A percentile compares a stretch with the other conserved stretches of the same genome.
Evolutionary conservation across 2,888 invertebrate genomes (phyloP).

Genomic region (Mayetiola destructor): DNA sequence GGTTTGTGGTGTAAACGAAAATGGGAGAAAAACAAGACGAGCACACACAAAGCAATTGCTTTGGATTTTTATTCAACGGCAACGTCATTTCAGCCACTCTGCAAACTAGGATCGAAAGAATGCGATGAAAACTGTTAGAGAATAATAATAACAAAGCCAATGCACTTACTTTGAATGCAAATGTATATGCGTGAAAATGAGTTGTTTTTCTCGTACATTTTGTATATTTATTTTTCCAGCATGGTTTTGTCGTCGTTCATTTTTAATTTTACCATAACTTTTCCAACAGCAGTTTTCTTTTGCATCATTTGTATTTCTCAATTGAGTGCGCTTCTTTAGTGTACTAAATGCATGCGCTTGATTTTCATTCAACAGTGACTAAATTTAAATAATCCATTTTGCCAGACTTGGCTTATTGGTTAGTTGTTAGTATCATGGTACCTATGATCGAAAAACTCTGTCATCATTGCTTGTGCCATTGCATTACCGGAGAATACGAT

Average conservation of each 20-base stretch:
- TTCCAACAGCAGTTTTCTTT: background rate
- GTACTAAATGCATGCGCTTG: background rate
- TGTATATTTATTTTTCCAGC: background rate
- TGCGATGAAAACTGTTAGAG: background rate
- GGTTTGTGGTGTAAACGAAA: background rate
- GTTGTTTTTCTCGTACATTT: background rate
- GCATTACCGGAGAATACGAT: no score
- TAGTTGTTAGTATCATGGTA: no score
- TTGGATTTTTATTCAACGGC: background rate
- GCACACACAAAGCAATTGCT: no score
- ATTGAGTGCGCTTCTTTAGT: background rate
- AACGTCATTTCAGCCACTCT: background rate
- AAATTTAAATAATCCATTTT: no score
- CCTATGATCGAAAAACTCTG: background rate
- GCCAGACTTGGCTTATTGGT: no score
- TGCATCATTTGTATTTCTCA: conserved; percentile 1
- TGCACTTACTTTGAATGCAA: background rate
- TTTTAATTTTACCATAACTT: background rate
- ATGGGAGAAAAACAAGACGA: background rate
- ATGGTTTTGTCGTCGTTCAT: background rate
- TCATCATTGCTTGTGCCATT: background rate
- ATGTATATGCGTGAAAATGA: background rate
- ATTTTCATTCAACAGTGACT: background rate
- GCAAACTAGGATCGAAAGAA: background rate
- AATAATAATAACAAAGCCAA: background rate